A percentile compares a stretch with the other conserved stretches of the same genome.
These are phyloP conservation scores for Sinelater perroti DNA, from an alignment of 2,888 invertebrate genomes.

Conservation along the genomic window DNA sequence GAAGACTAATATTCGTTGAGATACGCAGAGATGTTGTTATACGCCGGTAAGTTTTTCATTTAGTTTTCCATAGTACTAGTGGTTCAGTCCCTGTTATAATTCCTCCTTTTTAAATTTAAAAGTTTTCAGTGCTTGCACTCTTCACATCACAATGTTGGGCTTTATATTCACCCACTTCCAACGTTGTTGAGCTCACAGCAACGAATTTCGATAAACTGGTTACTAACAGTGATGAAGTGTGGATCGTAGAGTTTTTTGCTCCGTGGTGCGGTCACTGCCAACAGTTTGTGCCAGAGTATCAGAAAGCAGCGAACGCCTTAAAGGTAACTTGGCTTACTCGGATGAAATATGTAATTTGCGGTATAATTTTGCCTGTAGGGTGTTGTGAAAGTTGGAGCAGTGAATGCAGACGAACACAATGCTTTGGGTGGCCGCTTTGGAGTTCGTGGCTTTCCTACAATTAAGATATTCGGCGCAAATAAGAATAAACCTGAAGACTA, in stretches of 20 bases:
- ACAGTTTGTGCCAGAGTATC: constrained; percentile 89
- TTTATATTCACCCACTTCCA: constrained; percentile 75
- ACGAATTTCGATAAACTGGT: constrained; percentile 88
- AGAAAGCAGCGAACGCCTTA: constrained; percentile 90
- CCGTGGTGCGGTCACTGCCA: constrained; percentile 97
- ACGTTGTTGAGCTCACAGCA: constrained; percentile 87
- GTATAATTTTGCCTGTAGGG: constrained; percentile 76
- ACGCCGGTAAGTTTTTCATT: constrained; percentile 12
- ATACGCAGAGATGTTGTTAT: constrained; percentile 11
- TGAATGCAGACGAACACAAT: constrained; percentile 91
- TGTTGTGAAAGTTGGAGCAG: constrained; percentile 91
- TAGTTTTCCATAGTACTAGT: background rate
- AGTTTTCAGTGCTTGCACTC: constrained; percentile 30
- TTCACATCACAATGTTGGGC: constrained; percentile 57
- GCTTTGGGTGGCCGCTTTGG: constrained; percentile 81
- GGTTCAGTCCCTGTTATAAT: background rate
- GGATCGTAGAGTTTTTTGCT: constrained; percentile 97
- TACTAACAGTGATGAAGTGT: constrained; percentile 82
- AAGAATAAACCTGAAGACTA: constrained; percentile 86
- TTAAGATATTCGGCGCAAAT: constrained; percentile 90
- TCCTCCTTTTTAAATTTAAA: background rate
- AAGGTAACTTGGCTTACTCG: too few species aligned
- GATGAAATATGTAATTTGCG: too few species aligned
- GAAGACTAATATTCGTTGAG: background rate
- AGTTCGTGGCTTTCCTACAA: constrained; percentile 92